Evolutionary conservation across 2,797 vertebrate species (phyloP).

Genomic region (Lagodon rhomboides): DNA sequence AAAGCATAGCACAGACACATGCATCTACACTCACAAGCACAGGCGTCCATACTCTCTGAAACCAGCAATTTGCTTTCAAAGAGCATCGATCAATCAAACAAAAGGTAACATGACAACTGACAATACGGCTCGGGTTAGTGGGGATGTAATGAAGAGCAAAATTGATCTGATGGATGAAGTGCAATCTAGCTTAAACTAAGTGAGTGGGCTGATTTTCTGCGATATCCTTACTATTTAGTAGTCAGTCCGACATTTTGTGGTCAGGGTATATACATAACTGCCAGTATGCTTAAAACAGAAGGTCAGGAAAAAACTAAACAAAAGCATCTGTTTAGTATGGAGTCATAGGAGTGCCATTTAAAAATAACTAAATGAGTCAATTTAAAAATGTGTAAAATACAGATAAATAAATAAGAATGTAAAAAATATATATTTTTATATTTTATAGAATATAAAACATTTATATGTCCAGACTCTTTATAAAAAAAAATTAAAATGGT

Average conservation of each 20-base stretch:
- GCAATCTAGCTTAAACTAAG: slow-evolving; percentile 16
- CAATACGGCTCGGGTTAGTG: slow-evolving; percentile 19
- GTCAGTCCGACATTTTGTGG: background rate
- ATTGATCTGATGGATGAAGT: slow-evolving; percentile 25
- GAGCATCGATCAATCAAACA: slow-evolving; percentile 38
- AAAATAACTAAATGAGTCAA: too few relatives aligned
- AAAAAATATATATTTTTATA: too few relatives aligned
- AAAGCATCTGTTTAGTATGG: too few relatives aligned
- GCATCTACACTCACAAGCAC: slow-evolving; percentile 6
- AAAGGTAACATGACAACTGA: slow-evolving; percentile 50
- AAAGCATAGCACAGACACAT: slow-evolving; percentile 10
- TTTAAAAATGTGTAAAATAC: too few relatives aligned
- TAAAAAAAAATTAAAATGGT: too few relatives aligned
- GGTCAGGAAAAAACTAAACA: too few relatives aligned
- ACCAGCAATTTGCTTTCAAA: slow-evolving; percentile 36
- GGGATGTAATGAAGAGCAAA: slow-evolving; percentile 17
- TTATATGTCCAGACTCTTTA: too few relatives aligned
- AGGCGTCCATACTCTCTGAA: slow-evolving; percentile 6
- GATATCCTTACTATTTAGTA: background rate
- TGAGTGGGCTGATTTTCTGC: background rate
- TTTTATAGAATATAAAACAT: too few relatives aligned
- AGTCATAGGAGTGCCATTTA: too few relatives aligned
- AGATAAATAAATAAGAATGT: too few relatives aligned
- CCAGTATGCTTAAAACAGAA: too few relatives aligned
- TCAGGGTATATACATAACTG: background rate